A percentile compares a stretch with the other conserved stretches of the same genome.
phyloP scores from a whole-genome alignment of 2,113 vertebrate species.

The Nesogale talazaci region DNA sequence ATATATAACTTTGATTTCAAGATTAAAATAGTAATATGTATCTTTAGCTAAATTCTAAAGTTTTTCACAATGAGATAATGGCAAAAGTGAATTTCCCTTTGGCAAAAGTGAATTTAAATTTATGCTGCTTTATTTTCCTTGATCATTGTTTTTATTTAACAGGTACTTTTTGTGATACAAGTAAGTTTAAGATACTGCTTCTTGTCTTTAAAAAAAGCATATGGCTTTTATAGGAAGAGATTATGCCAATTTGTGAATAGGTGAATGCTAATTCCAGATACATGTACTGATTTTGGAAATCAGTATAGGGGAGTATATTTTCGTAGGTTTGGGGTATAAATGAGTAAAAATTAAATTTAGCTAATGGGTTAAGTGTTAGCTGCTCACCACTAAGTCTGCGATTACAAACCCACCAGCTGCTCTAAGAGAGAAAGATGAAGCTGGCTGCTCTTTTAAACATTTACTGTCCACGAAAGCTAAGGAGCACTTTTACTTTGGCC shows the following conservation, averaged over 20 bases:
- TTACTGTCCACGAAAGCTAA: too few relatives aligned
- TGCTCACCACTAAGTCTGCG: too few relatives aligned
- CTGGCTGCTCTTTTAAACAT: too few relatives aligned
- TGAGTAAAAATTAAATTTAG: too few relatives aligned
- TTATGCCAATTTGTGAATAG: slow-evolving; percentile 9
- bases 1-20: slow-evolving; percentile 15
- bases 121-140: slow-evolving; percentile 9
- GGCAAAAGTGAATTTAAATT: slow-evolving; percentile 51
- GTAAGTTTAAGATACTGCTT: slow-evolving; percentile 14
- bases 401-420: too few relatives aligned
- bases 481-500: too few relatives aligned
- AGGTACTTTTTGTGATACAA: slow-evolving; percentile 30
- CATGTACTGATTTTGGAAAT: too few relatives aligned
- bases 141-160: slow-evolving; percentile 41
- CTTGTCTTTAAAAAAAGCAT: neutral
- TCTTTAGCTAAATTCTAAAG: slow-evolving; percentile 36
- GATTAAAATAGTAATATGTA: slow-evolving; percentile 8
- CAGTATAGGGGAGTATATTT: too few relatives aligned
- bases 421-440: too few relatives aligned
- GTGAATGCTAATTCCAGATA: neutral
- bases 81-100: slow-evolving; percentile 49
- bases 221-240: neutral
- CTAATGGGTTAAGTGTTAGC: too few relatives aligned
- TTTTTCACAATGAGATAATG: slow-evolving; percentile 42
- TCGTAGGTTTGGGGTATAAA: too few relatives aligned